These are phyloP conservation scores for Eupleurogrammus muticus DNA, from an alignment of 2,797 vertebrate genomes.

Conservation along the genomic window DNA sequence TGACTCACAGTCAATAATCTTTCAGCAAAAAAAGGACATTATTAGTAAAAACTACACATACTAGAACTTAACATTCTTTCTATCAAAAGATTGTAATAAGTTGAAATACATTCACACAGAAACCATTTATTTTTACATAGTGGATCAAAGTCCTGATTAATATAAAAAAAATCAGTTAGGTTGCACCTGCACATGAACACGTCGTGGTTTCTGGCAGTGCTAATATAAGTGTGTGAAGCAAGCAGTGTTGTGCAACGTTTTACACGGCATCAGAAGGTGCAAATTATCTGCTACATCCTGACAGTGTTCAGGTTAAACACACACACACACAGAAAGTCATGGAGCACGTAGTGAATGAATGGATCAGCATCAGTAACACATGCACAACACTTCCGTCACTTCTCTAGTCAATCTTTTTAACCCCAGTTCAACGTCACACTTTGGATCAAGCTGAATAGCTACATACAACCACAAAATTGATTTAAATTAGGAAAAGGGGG, in stretches of 20 bases:
- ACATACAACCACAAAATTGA: not conserved
- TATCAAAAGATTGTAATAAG: slow-evolving; percentile 8
- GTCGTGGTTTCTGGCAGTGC: slow-evolving; percentile 32
- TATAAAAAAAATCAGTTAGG: not conserved
- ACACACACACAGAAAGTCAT: no score
- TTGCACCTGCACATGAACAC: not conserved
- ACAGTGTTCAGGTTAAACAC: not conserved
- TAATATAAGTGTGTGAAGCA: not conserved
- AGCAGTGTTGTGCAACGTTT: not conserved
- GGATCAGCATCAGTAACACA: not conserved
- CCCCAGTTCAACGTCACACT: not conserved
- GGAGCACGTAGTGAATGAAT: not conserved
- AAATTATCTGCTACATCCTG: not conserved
- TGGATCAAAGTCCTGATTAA: not conserved
- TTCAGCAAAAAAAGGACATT: not conserved
- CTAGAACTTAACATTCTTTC: slow-evolving; percentile 1
- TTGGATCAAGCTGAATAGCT: not conserved
- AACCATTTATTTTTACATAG: not conserved
- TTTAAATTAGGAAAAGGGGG: not conserved
- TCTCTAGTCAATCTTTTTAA: not conserved
- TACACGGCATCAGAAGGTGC: no score
- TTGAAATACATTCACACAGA: not conserved
- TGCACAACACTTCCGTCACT: not conserved
- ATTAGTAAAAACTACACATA: slow-evolving; percentile 1
- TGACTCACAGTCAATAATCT: slow-evolving; percentile 13